phyloP scores from a whole-genome alignment of 2,888 invertebrate genomes.

The Scrobipalpa atriplicella region DNA sequence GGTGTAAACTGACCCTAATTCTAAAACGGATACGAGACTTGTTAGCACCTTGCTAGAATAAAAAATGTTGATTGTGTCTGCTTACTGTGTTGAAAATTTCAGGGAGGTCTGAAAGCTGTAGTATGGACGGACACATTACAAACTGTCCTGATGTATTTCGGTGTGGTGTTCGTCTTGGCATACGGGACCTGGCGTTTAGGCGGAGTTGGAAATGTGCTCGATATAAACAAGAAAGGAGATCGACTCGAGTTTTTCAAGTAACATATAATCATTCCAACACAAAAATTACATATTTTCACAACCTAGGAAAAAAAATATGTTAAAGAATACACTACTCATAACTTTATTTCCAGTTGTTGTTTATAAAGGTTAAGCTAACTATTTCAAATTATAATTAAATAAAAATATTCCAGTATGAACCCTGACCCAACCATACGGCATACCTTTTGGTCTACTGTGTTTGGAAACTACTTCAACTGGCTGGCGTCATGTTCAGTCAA shows the following conservation, averaged over 20 bases:
- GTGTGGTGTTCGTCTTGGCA: slow-evolving; percentile 84
- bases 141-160: slow-evolving; percentile 88
- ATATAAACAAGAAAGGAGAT: slow-evolving; percentile 82
- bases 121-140: slow-evolving; percentile 92
- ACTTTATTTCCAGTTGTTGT: neutral
- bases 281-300: neutral
- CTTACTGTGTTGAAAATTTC: slow-evolving; percentile 41
- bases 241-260: slow-evolving; percentile 90
- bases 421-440: slow-evolving; percentile 89
- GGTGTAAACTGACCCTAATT: no score
- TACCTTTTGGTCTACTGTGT: slow-evolving; percentile 90
- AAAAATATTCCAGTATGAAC: slow-evolving; percentile 84
- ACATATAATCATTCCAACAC: no score
- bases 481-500: slow-evolving; percentile 91
- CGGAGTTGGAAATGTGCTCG: slow-evolving; percentile 84
- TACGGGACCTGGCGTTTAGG: slow-evolving; percentile 87
- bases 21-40: slow-evolving; percentile 32
- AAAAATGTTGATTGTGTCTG: neutral
- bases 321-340: no score
- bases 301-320: no score
- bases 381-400: neutral
- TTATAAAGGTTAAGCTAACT: neutral
- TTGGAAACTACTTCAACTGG: slow-evolving; percentile 92
- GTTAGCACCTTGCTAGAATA: no score
- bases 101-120: slow-evolving; percentile 91